phyloP scores from a whole-genome alignment of 2,797 vertebrate genomes.

The Heteromormyrus szaboi region DNA sequence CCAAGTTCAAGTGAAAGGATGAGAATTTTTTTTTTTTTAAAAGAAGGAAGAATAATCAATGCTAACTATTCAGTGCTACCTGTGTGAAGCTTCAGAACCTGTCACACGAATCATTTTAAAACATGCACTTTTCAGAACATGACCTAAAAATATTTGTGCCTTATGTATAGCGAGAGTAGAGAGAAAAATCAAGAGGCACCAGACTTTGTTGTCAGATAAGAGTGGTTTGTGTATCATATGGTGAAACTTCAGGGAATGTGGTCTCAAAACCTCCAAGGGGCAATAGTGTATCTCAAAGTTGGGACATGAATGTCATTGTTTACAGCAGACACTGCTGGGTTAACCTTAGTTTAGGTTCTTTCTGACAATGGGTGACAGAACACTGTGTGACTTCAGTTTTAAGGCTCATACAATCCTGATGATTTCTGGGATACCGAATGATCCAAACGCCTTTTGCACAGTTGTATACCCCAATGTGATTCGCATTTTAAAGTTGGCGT shows the following conservation, averaged over 20 bases:
- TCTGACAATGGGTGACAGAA: slow-evolving; percentile 32
- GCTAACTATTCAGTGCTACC: background rate
- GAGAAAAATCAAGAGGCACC: slow-evolving; percentile 32
- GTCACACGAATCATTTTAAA: background rate
- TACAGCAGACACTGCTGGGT: slow-evolving; percentile 38
- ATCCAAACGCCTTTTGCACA: background rate
- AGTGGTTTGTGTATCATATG: background rate
- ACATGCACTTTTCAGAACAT: slow-evolving; percentile 42
- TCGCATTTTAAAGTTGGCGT: background rate
- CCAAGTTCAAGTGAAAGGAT: background rate
- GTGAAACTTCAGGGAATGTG: background rate
- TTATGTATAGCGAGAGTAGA: slow-evolving; percentile 29
- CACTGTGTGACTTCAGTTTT: background rate
- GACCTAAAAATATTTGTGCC: slow-evolving; percentile 42
- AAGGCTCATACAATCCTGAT: slow-evolving; percentile 4
- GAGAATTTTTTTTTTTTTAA: background rate
- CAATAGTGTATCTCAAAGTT: slow-evolving; percentile 41
- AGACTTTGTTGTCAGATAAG: slow-evolving; percentile 1
- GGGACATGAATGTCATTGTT: slow-evolving; percentile 50
- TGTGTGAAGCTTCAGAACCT: background rate
- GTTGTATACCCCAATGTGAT: background rate
- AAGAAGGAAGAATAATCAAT: too few relatives aligned
- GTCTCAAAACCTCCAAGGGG: slow-evolving; percentile 24
- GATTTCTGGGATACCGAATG: background rate
- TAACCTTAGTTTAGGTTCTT: slow-evolving; percentile 37